Base-by-base conservation (phyloP, 2,888 invertebrate species). In the Parelbella ahira region DNA sequence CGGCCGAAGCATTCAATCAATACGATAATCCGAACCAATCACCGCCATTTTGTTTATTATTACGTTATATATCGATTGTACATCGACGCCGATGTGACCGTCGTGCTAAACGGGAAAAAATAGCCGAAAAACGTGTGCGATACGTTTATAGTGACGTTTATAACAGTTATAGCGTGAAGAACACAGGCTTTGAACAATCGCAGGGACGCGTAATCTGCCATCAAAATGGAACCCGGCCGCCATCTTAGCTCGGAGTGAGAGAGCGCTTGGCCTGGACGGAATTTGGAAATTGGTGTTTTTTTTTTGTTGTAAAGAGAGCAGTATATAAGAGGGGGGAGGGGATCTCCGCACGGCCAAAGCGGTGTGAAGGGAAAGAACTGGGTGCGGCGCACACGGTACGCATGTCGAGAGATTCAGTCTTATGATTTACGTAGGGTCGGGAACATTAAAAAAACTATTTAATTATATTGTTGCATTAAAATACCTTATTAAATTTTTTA, bases 281-380 rank as follows among this genome's bases (percentile, higher is more conserved):
- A 83, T 84, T 86, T 81, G 84, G 83, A 83, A 86, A 84, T 83
- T 83, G 82, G 82, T 84, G 81, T 82, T 84, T 86, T 71, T n/a
- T 60, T 86, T 84, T 79, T 86, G 80, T 82, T 83, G 78, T 83
- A 82, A 84, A 87, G 83, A 84, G 83, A 83, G 83, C 83, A 84
- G 81, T 87, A 82, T 84, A 83, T 82, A 83, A 81, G 82, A 83
- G 83, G 81, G 58, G 46, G 60, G 75, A 76, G 79, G 74, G 63
- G 76, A 77, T 75, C 82, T 77, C 77, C 70, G 77, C 78, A 78
- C 79, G 70, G 79, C 75, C 79, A 78, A 75, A 75, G 81, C 86
- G 82, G 84, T 82, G 84, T 84, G 86, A 87, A 87, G 87, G 87
- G 87, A 84, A 82, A 81, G 82, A 81, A 76, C 57, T 54, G 56